phyloP scores from a whole-genome alignment of 2,113 vertebrate genomes.

The Tenrec ecaudatus region DNA sequence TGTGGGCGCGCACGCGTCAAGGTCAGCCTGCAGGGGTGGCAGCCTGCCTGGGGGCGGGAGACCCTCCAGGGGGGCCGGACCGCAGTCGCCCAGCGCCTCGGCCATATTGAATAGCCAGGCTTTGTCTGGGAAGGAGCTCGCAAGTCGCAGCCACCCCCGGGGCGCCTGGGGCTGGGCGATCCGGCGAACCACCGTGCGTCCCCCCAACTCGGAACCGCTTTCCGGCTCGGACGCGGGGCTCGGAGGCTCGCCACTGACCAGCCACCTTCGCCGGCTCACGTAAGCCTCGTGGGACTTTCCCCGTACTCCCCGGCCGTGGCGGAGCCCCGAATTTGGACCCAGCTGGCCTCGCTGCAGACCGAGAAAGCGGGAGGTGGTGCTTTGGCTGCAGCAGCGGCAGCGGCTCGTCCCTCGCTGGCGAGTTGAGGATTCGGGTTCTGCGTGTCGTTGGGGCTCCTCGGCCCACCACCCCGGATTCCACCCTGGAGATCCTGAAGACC shows the following conservation, averaged over 20 bases:
- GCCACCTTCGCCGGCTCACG: not conserved
- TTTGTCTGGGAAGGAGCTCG: conserved; percentile 60
- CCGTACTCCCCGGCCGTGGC: not conserved
- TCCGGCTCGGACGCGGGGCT: not conserved
- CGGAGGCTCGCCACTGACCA: not conserved
- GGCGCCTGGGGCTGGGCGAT: not conserved
- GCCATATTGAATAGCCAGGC: conserved; percentile 67
- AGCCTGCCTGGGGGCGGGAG: conserved; percentile 59
- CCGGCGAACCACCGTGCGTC: not conserved
- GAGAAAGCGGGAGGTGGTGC: not conserved
- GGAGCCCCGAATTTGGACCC: not conserved
- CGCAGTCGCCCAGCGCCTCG: conserved; percentile 38
- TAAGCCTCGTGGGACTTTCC: not conserved
- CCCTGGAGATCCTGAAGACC: conserved; percentile 81
- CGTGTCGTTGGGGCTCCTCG: not conserved
- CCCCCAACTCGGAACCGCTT: not conserved
- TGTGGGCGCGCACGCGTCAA: not conserved
- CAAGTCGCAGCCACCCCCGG: not conserved
- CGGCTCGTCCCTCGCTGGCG: not conserved
- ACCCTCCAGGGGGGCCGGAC: conserved; percentile 62
- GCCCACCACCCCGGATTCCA: conserved; percentile 25
- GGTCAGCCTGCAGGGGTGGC: conserved; percentile 63
- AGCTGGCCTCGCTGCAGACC: not conserved
- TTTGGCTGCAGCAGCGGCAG: not conserved
- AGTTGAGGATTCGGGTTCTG: not conserved